Evolutionary conservation across 2,797 vertebrate species (phyloP).

Genomic region (Rhinatrema bivittatum): DNA sequence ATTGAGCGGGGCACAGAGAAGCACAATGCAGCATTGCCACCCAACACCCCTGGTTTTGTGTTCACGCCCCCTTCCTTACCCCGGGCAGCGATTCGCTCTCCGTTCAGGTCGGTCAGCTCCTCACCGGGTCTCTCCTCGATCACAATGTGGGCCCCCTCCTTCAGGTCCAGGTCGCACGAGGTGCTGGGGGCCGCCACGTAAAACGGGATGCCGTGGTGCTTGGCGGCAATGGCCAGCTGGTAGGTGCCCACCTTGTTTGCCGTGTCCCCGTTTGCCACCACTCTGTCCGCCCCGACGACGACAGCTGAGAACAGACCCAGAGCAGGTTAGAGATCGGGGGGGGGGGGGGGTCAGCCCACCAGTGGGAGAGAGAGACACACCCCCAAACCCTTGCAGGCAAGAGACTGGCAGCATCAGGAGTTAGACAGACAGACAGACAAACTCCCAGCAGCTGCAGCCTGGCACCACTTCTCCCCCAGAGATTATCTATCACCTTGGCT

Average conservation of each 20-base stretch:
- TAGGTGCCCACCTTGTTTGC: conserved; percentile 92
- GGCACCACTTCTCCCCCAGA: too few species aligned
- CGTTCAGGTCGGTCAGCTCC: conserved; percentile 79
- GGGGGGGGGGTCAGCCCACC: not conserved
- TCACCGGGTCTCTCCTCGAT: conserved; percentile 78
- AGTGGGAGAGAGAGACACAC: not conserved
- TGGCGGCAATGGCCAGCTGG: conserved; percentile 79
- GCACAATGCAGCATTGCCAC: too few species aligned
- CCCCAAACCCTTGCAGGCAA: not conserved
- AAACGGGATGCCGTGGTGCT: conserved; percentile 80
- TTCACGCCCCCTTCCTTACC: conserved; percentile 42
- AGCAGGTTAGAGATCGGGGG: not conserved
- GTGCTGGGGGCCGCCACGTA: conserved; percentile 87
- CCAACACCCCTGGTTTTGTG: too few species aligned
- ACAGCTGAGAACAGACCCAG: conserved; percentile 56
- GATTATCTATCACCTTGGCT: too few species aligned
- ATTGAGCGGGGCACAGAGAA: not conserved
- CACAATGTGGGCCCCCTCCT: conserved; percentile 68
- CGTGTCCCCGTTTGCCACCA: conserved; percentile 85
- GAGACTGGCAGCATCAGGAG: not conserved
- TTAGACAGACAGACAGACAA: too few species aligned
- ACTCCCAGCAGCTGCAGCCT: too few species aligned
- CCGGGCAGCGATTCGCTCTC: conserved; percentile 69
- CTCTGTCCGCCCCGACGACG: conserved; percentile 81
- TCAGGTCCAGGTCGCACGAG: conserved; percentile 76